Evolutionary conservation across 2,888 invertebrate genomes (phyloP), one percentile per base, ranked within the genome.

Genomic region (Trissoscelio sp.): DNA sequence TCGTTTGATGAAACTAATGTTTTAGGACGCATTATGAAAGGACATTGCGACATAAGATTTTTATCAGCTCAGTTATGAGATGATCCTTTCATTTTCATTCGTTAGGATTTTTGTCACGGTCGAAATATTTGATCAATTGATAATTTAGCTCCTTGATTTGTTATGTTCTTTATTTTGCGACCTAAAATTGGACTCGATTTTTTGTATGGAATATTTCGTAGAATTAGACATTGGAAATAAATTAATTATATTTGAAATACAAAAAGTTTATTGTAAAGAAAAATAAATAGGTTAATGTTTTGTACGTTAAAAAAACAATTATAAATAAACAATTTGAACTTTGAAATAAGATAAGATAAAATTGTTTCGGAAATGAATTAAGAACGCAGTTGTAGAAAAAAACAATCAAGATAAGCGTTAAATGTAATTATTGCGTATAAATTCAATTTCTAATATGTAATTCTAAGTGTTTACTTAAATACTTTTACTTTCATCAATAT

Each of bases 31-130:
- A 34, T 58, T 62, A 62, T 67, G 53, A 77, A 77, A 70, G 70
- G 62, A 57, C 16, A 48, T 77, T 77, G 69, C 77, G 55, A 77
- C 77, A 77, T 16, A n/a, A 69, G 69, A 69, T 69, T 34, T 28
- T 62, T 69, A 66, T 57, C 46, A 53, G 9, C 7, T n/a, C 28
- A 34, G 1, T 77, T 77, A 67, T 58, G 55, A 67, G 48, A 42
- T 31, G 74, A 75, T 75, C 57, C 46, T 58, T 67, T 58, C 51
- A 9, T 67, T 58, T 66, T 66, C 53, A 7, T 62, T 12, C n/a
- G 11, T 28, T 12, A 22, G 18, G 53, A 53, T 60, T 62, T 74
- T 73, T 18, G 48, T 37, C 48, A 48, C 28, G 48, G 34, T 20
- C 2, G 1, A 34, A 37, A 55, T 46, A 9, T 46, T 46, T 28